Conservation (phyloP, 2,113 vertebrate genomes). For the Euleptes europaea region DNA sequence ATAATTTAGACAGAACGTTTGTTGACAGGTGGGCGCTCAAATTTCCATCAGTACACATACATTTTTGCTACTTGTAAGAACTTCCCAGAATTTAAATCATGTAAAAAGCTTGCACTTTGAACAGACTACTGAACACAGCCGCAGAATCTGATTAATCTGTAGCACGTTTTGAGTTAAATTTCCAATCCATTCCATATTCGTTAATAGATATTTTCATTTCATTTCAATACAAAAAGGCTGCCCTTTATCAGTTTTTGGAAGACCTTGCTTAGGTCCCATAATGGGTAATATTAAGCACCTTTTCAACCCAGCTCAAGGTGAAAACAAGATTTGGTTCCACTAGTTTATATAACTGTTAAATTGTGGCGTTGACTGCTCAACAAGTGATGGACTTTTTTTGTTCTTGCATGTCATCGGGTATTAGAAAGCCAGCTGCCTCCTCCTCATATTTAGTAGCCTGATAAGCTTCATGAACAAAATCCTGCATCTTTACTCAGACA, state of each 20-base stretch:
- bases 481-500: neutral
- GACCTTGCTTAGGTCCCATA: neutral
- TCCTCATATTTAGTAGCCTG: slow-evolving; percentile 2
- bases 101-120: neutral
- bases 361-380: neutral
- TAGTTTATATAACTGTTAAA: neutral
- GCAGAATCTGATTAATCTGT: slow-evolving; percentile 26
- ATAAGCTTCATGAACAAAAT: slow-evolving; percentile 17
- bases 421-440: neutral
- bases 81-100: neutral
- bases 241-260: slow-evolving; percentile 9
- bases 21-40: neutral
- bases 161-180: slow-evolving; percentile 4
- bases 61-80: neutral
- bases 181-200: slow-evolving; percentile 22
- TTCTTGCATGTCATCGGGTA: neutral
- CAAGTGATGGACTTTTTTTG: neutral
- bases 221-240: neutral
- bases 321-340: slow-evolving; percentile 23
- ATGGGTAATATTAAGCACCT: neutral
- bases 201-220: neutral
- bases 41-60: neutral
- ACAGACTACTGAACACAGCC: slow-evolving; percentile 28
- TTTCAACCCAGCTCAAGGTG: slow-evolving; percentile 1
- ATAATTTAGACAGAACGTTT: neutral